phyloP scores from a whole-genome alignment of 2,113 vertebrate species.

The Centropristis striata region DNA sequence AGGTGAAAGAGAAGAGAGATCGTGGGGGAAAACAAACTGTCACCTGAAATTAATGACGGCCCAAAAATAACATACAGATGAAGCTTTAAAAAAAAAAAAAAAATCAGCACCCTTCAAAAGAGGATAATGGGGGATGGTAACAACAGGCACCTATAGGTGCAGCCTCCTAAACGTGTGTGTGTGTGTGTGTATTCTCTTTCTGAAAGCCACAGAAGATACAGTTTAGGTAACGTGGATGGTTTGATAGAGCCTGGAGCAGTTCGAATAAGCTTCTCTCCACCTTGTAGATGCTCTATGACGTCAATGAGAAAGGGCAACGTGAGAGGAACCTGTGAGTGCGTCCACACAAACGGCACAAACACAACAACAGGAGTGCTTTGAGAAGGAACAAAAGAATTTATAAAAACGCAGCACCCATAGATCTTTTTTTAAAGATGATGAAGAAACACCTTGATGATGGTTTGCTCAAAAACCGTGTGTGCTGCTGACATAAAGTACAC shows the following conservation, averaged over 20 bases:
- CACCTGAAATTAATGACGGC: conserved; percentile 45
- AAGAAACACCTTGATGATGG: conserved; percentile 35
- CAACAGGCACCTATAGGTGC: conserved; percentile 43
- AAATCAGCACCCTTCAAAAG: conserved; percentile 15
- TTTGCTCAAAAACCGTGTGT: conserved; percentile 29
- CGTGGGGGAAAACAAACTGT: conserved; percentile 26
- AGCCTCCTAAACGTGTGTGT: conserved; percentile 14
- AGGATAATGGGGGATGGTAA: conserved; percentile 44
- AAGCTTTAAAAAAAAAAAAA: background rate
- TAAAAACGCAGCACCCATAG: conserved; percentile 6
- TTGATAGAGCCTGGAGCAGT: conserved; percentile 25
- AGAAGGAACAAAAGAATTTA: conserved; percentile 29
- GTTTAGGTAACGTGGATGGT: conserved; percentile 14
- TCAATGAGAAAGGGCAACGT: conserved; percentile 42
- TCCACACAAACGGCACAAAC: background rate
- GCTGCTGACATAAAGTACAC: conserved; percentile 25
- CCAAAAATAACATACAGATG: conserved; percentile 36
- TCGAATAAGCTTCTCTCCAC: conserved; percentile 27
- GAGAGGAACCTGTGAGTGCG: conserved; percentile 36
- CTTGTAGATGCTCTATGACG: conserved; percentile 54
- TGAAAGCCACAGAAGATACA: conserved; percentile 1
- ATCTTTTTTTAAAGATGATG: conserved; percentile 31
- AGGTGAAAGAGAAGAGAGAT: background rate
- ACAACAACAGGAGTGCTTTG: conserved; percentile 9
- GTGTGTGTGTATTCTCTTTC: background rate